Evolutionary conservation across 2,888 invertebrate genomes (phyloP), one percentile per base, ranked within the genome.

Genomic region (Coleophora deauratella): DNA sequence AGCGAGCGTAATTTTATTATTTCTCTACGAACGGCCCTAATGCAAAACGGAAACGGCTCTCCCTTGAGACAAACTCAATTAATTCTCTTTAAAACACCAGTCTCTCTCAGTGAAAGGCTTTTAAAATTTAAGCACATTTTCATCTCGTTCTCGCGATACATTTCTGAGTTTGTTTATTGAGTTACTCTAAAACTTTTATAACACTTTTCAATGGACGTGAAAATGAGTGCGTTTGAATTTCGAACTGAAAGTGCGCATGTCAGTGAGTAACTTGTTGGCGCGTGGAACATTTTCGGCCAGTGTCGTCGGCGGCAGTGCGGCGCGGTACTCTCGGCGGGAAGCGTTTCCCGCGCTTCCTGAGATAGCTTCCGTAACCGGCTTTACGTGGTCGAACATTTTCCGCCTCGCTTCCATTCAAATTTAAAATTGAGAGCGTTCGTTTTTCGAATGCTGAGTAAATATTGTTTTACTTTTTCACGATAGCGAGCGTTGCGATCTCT

Each of bases 11-110:
- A 82, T 74, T 76, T 66, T 55, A 75, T 84, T 81, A 80, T 68
- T 70, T 60, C 66, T 68, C 64, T 64, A 58, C 62, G 69, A 67
- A 65, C 62, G 64, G 63, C 65, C 66, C 74, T 81, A 79, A 73
- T 78, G 77, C 71, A 75, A 74, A 75, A 66, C 78, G 74, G 78
- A 79, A 76, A 71, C 70, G 67, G 63, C 66, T 55, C 70, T 71
- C 80, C 74, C 79, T 66, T 66, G 78, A 78, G 78, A 77, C 75
- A 79, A 82, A 82, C 75, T 81, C 81, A 73, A 82, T 82, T 82
- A 81, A 75, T 75, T 72, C 72, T 71, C 72, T 76, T 72, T 75
- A 67, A 71, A 79, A 78, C 70, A 72, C 61, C 60, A 60, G 65
- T 60, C 62, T 59, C 63, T 62, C 66, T 64, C 72, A 68, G 72